phyloP scores from a whole-genome alignment of 2,888 invertebrate species.

The Callosobruchus maculatus region DNA sequence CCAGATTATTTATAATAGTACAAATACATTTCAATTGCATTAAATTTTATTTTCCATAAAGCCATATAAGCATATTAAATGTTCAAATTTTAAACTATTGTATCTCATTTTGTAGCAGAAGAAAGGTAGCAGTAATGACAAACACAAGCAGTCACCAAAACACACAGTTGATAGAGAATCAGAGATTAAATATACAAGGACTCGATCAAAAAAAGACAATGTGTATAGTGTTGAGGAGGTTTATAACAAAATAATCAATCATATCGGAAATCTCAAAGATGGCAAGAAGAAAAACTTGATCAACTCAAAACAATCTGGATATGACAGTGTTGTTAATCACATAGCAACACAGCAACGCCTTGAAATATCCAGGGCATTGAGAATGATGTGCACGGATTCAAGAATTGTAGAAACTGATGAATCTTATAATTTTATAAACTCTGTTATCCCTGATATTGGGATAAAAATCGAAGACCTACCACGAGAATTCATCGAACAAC shows the following conservation, averaged over 20 bases:
- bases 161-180: constrained; percentile 1
- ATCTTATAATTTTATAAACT: constrained; percentile 37
- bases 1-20: not conserved
- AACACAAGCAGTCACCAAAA: not conserved
- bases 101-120: not conserved
- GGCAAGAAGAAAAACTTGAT: constrained; percentile 43
- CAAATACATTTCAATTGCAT: no score
- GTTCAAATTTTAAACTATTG: no score
- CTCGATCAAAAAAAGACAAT: constrained; percentile 1
- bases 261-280: constrained; percentile 41
- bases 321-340: constrained; percentile 41
- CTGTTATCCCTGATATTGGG: constrained; percentile 45
- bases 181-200: constrained; percentile 6
- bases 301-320: constrained; percentile 35
- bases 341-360: constrained; percentile 43
- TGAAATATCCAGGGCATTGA: constrained; percentile 42
- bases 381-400: constrained; percentile 37
- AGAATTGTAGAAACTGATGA: constrained; percentile 22
- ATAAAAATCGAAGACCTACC: constrained; percentile 45
- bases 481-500: constrained; percentile 37
- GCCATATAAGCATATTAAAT: no score
- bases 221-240: constrained; percentile 36
- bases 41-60: no score
- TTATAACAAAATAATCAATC: constrained; percentile 41
- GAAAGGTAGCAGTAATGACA: not conserved